Evolutionary conservation across 2,797 vertebrate genomes (phyloP), one percentile per base, ranked within the genome.

Genomic region (Vultur gryphus): DNA sequence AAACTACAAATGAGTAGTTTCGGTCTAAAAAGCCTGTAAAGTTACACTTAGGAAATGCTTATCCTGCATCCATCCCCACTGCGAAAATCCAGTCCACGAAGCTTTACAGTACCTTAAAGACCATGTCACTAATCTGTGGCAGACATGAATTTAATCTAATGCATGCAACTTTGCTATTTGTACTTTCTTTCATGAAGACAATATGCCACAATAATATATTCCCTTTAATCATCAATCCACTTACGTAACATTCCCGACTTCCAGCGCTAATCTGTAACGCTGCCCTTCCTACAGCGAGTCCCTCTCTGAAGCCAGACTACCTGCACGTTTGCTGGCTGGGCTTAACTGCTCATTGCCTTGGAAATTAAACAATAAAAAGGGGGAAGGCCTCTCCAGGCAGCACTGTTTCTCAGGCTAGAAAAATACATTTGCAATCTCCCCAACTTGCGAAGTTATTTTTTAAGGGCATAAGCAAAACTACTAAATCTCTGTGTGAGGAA

Each of bases 71-170:
- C 37, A 57, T 55, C 33, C 44, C 67, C 54, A n/a, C 5, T 0
- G 1, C 1, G 0, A 21, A 51, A 75, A 76, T 31, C 49, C 52
- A 16, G 20, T 2, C 52, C 23, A 3, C 0, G 2, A 41, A 66
- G 39, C 39, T 88, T 71, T 54, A 35, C 3, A 25, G 57, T 4
- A 33, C 41, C 12, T 62, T 59, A 84, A 77, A 35, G 65, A 35
- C 41, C 16, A 4, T 7, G 29, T 16, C 24, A 13, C 51, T 72
- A 25, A 84, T 37, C 58, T 21, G 54, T 3, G 26, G 52, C 24
- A 29, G 73, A 28, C 16, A 17, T 0, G 17, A 65, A 46, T 39
- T 66, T 33, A 29, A 49, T 21, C 20, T 14, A 48, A 29, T 3
- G 64, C 54, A 23, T 4, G 11, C 58, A 61, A n/a, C 21, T 54